A percentile compares a stretch with the other conserved stretches of the same genome.
Conservation (phyloP, 2,888 invertebrate genomes). For the Rhopalosiphum nymphaeae region DNA sequence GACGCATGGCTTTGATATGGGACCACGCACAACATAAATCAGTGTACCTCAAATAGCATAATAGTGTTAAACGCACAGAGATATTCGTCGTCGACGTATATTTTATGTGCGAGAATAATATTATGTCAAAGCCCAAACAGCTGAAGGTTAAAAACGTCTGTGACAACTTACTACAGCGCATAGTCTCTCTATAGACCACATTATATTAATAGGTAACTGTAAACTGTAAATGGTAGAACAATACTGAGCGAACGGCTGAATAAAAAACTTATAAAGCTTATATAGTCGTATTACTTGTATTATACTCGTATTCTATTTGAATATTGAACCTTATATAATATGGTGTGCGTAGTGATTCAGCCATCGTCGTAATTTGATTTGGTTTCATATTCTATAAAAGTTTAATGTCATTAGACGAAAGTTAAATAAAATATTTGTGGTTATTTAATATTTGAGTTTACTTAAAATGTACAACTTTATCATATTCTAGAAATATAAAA, state of each 20-base stretch:
- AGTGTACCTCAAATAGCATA: slow-evolving; percentile 21
- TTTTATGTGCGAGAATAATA: background rate
- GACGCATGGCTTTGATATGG: slow-evolving; percentile 27
- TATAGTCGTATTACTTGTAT: background rate
- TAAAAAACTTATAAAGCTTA: background rate
- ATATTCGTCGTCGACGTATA: background rate
- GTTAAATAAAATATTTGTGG: no score
- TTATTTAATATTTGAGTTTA: no score
- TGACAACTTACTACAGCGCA: background rate
- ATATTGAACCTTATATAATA: background rate
- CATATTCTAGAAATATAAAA: no score
- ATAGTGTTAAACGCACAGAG: background rate
- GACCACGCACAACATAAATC: slow-evolving; percentile 42
- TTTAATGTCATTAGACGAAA: no score
- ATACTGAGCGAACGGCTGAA: background rate
- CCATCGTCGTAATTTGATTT: no score
- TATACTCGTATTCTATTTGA: background rate
- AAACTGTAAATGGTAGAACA: background rate
- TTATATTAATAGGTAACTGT: background rate
- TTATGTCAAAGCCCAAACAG: background rate
- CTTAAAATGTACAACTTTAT: no score
- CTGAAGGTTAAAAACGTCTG: background rate
- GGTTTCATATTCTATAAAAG: no score
- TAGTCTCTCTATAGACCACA: background rate
- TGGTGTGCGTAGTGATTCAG: no score